phyloP scores from a whole-genome alignment of 1,140 invertebrate species.

The Wasmannia auropunctata region DNA sequence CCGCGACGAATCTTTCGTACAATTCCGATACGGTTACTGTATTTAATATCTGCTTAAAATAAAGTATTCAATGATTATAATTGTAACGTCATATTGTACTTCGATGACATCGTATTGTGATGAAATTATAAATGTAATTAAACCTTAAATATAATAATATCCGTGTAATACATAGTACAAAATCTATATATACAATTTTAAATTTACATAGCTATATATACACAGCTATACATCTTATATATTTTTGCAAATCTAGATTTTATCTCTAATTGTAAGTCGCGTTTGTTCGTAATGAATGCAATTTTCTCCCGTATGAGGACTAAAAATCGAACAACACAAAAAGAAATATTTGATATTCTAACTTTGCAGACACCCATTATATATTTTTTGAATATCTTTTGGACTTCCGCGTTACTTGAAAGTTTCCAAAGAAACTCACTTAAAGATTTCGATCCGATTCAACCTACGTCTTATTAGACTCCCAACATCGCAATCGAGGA shows the following conservation, averaged over 20 bases:
- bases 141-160: neutral
- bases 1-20: neutral
- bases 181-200: neutral
- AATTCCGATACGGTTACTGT: neutral
- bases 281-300: neutral
- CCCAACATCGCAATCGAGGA: neutral
- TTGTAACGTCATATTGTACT: neutral
- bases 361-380: neutral
- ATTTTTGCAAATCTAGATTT: neutral
- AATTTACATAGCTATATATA: too few species aligned
- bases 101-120: neutral
- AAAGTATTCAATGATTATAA: neutral
- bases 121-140: conserved; percentile 1
- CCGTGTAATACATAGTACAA: neutral
- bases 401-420: neutral
- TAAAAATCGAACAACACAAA: neutral
- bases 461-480: conserved; percentile 29
- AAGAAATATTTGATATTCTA: neutral
- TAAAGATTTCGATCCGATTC: conserved; percentile 35
- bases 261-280: neutral
- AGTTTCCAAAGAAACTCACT: conserved; percentile 4
- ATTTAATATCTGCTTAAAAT: neutral
- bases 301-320: neutral
- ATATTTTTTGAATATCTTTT: conserved; percentile 19
- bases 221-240: neutral